These are phyloP conservation scores for Trachymyrmex septentrionalis DNA, from an alignment of 1,140 invertebrate genomes.

Conservation along the genomic window DNA sequence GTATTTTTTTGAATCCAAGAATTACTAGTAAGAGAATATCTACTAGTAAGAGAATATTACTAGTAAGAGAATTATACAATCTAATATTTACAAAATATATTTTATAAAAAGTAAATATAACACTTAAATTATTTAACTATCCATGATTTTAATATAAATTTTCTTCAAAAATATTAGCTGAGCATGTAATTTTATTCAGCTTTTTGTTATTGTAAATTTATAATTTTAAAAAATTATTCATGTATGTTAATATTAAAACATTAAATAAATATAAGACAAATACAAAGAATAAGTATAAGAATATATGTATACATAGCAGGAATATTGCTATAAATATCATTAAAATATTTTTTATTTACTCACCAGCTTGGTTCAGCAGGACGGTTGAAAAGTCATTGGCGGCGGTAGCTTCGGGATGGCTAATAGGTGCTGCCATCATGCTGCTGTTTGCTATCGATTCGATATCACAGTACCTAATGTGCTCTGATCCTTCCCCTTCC, in stretches of 20 bases:
- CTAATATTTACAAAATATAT: not conserved
- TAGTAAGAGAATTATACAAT: not conserved
- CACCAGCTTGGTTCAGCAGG: slow-evolving; percentile 86
- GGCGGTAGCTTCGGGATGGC: slow-evolving; percentile 86
- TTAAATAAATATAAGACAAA: not conserved
- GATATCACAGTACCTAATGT: slow-evolving; percentile 87
- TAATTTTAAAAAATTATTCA: slow-evolving; percentile 9
- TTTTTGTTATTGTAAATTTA: slow-evolving; percentile 29
- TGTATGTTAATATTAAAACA: slow-evolving; percentile 3
- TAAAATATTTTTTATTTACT: slow-evolving; percentile 60
- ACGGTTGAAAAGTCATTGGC: slow-evolving; percentile 87
- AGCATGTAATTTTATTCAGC: slow-evolving; percentile 74
- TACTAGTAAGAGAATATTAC: not conserved
- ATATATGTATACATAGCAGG: not conserved
- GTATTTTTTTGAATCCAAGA: not conserved
- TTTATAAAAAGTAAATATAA: not conserved
- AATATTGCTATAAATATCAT: slow-evolving; percentile 10
- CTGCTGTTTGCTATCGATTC: slow-evolving; percentile 86
- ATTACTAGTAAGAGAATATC: not conserved
- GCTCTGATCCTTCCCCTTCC: slow-evolving; percentile 86
- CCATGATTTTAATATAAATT: not conserved
- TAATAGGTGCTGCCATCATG: slow-evolving; percentile 86
- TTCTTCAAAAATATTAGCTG: slow-evolving; percentile 56
- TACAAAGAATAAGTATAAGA: not conserved
- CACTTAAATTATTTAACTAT: not conserved